A percentile compares a stretch with the other conserved stretches of the same genome.
These are phyloP conservation scores for Aethina tumida DNA, from an alignment of 1,140 invertebrate species.

Conservation along the genomic window DNA sequence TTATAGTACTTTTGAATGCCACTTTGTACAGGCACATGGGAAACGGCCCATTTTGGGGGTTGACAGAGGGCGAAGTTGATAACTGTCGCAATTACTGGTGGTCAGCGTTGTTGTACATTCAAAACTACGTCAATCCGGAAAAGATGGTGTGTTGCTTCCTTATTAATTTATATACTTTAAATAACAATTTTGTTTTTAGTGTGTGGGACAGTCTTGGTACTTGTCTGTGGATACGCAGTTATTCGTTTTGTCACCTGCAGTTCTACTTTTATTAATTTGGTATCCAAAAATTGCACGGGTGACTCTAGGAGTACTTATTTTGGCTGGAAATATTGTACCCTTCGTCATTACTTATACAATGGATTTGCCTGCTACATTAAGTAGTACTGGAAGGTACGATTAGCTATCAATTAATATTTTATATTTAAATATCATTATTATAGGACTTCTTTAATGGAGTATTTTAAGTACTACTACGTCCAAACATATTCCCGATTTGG, in stretches of 20 bases:
- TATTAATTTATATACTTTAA: too few relatives aligned
- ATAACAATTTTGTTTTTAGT: conserved; percentile 37
- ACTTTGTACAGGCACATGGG: conserved; percentile 43
- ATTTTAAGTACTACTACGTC: conserved; percentile 27
- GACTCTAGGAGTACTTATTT: too few relatives aligned
- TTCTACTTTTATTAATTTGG: too few relatives aligned
- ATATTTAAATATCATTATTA: too few relatives aligned
- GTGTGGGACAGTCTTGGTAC: conserved; percentile 54
- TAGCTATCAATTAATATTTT: too few relatives aligned
- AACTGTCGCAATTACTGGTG: conserved; percentile 42
- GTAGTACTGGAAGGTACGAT: too few relatives aligned
- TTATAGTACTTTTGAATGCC: conserved; percentile 42
- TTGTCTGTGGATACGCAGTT: conserved; percentile 53
- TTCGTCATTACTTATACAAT: too few relatives aligned
- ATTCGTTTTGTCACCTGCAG: conserved; percentile 42
- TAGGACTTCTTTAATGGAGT: too few relatives aligned
- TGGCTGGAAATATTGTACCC: too few relatives aligned
- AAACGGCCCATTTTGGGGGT: conserved; percentile 41
- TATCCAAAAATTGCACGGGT: too few relatives aligned
- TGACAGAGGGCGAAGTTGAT: conserved; percentile 22
- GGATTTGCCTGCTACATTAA: too few relatives aligned
- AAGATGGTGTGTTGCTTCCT: conserved; percentile 31
- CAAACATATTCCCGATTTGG: conserved; percentile 37
- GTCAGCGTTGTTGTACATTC: conserved; percentile 39
- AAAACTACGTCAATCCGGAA: conserved; percentile 40